These are phyloP conservation scores for Enteromius treurensis DNA, from an alignment of 2,797 vertebrate species.

Conservation along the genomic window DNA sequence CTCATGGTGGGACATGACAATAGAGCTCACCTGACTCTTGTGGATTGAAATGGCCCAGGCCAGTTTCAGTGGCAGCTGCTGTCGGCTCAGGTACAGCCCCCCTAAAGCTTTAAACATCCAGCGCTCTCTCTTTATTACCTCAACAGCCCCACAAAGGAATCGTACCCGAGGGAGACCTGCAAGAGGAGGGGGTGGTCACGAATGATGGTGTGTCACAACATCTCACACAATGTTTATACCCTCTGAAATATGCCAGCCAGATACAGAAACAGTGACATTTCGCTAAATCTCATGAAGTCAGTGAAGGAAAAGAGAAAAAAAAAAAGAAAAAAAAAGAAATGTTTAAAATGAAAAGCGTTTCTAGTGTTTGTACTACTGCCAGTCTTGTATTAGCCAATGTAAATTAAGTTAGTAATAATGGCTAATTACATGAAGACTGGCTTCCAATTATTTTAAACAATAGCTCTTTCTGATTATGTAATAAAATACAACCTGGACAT, in stretches of 20 bases:
- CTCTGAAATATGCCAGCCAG: neutral
- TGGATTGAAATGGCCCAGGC: constrained; percentile 99
- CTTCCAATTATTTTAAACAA: neutral
- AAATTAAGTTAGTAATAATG: neutral
- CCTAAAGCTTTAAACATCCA: constrained; percentile 87
- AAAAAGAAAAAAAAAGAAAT: neutral
- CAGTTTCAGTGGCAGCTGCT: constrained; percentile 93
- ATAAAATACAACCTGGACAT: neutral
- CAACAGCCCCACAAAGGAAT: constrained; percentile 88
- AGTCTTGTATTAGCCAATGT: neutral
- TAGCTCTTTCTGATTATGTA: neutral
- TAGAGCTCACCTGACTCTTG: constrained; percentile 89
- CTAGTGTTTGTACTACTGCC: neutral
- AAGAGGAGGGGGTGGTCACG: neutral
- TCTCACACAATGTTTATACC: neutral
- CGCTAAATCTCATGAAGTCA: neutral
- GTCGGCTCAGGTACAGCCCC: constrained; percentile 85
- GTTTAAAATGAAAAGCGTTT: too few relatives aligned
- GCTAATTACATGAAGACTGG: neutral
- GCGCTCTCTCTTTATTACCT: constrained; percentile 84
- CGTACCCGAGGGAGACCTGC: constrained; percentile 88
- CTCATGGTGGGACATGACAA: neutral
- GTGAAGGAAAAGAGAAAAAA: neutral
- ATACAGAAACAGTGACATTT: neutral
- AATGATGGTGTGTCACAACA: neutral